A percentile compares a stretch with the other conserved stretches of the same genome.
Conservation (phyloP, 2,113 vertebrate species). For the Agelaius phoeniceus region DNA sequence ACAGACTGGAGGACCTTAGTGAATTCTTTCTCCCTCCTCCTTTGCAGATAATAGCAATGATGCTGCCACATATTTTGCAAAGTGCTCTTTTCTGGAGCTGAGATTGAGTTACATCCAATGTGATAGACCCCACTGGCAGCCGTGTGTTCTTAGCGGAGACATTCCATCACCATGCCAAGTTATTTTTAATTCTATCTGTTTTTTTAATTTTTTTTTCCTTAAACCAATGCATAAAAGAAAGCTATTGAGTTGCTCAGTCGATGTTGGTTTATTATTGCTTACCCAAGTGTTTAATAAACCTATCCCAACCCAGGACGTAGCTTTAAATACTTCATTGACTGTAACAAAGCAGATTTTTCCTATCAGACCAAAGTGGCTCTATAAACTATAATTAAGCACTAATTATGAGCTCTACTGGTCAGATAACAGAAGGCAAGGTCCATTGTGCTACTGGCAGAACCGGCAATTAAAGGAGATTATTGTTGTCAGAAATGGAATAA, state of each 20-base stretch:
- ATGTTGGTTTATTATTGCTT: conserved; percentile 78
- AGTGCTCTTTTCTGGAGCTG: conserved; percentile 52
- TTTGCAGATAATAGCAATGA: conserved; percentile 32
- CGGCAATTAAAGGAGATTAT: conserved; percentile 46
- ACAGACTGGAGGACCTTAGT: conserved; percentile 57
- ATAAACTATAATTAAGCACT: conserved; percentile 79
- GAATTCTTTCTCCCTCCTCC: conserved; percentile 14
- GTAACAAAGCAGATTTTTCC: conserved; percentile 74
- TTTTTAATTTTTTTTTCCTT: neutral
- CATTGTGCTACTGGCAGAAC: conserved; percentile 48
- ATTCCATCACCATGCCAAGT: conserved; percentile 46
- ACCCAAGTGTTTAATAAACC: conserved; percentile 81
- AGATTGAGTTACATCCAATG: conserved; percentile 41
- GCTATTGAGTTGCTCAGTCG: conserved; percentile 70
- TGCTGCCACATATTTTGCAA: conserved; percentile 29
- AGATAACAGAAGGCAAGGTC: conserved; percentile 69
- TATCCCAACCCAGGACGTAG: conserved; percentile 42
- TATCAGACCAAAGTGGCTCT: conserved; percentile 70
- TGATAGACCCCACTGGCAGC: conserved; percentile 26
- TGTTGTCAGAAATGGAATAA: conserved; percentile 58
- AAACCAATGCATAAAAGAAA: conserved; percentile 61
- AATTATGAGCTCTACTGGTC: conserved; percentile 74
- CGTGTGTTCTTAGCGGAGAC: neutral
- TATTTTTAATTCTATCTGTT: conserved; percentile 69
- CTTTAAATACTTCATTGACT: conserved; percentile 78